Conservation (phyloP, 2,797 vertebrate genomes). For the Myripristis jacobus region DNA sequence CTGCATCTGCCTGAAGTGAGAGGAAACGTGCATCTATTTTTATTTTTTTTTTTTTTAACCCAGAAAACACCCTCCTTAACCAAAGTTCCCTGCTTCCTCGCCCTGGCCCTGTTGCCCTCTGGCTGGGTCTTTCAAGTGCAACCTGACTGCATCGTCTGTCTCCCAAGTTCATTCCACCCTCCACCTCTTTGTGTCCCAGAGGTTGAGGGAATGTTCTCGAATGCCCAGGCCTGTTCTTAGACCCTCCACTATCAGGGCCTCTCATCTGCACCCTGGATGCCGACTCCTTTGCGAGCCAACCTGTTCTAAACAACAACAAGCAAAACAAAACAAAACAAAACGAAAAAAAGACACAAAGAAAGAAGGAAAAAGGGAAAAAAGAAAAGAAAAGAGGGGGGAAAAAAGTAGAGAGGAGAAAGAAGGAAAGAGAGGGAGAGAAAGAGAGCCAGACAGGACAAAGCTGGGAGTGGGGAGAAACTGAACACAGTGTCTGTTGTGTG, state of each 20-base stretch:
- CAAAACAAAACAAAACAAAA: too few species aligned
- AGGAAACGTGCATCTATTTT: neutral
- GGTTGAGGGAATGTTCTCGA: slow-evolving; percentile 56
- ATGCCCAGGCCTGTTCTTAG: slow-evolving; percentile 68
- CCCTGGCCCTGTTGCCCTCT: slow-evolving; percentile 1
- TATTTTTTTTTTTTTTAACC: too few species aligned
- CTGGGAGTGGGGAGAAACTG: slow-evolving; percentile 79
- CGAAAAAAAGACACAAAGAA: too few species aligned
- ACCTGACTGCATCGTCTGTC: slow-evolving; percentile 51
- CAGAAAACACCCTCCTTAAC: too few species aligned
- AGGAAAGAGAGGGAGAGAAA: slow-evolving; percentile 66
- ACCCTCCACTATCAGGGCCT: slow-evolving; percentile 76
- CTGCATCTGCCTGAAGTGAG: neutral
- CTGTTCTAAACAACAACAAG: slow-evolving; percentile 77
- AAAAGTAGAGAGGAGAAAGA: slow-evolving; percentile 48
- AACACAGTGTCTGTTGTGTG: slow-evolving; percentile 87
- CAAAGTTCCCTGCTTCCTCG: neutral
- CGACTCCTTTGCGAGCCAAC: slow-evolving; percentile 68
- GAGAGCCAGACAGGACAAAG: slow-evolving; percentile 79
- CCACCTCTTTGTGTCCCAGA: slow-evolving; percentile 40
- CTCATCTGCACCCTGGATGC: slow-evolving; percentile 76
- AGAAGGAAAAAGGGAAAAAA: too few species aligned
- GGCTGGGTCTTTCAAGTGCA: slow-evolving; percentile 37
- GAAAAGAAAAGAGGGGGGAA: too few species aligned
- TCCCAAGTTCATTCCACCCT: slow-evolving; percentile 40